phyloP scores from a whole-genome alignment of 2,113 vertebrate genomes.

The Cnemophilus loriae region DNA sequence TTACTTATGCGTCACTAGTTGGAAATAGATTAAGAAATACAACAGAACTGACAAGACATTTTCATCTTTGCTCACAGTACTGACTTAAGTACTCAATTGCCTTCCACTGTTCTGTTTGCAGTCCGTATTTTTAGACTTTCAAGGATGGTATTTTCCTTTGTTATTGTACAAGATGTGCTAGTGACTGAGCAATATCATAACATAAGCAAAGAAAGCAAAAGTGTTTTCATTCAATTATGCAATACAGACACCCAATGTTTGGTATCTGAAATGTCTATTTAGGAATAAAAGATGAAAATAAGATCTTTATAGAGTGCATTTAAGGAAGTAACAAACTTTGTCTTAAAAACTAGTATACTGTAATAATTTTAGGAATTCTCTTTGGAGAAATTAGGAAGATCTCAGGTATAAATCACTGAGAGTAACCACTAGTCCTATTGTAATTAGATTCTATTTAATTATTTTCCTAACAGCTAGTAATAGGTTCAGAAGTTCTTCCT shows the following conservation, averaged over 20 bases:
- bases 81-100: neutral
- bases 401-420: neutral
- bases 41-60: neutral
- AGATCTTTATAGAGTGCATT: neutral
- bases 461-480: neutral
- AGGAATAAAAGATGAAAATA: neutral
- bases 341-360: neutral
- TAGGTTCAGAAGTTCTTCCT: neutral
- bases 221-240: neutral
- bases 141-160: slow-evolving; percentile 1
- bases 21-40: neutral
- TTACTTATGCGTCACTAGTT: neutral
- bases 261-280: neutral
- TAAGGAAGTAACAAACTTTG: neutral
- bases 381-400: neutral
- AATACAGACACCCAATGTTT: neutral
- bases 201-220: neutral
- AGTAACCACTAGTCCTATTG: neutral
- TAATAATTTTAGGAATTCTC: neutral
- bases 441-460: neutral
- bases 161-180: slow-evolving; percentile 1
- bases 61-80: neutral
- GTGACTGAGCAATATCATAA: neutral
- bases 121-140: slow-evolving; percentile 9
- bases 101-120: neutral